Evolutionary conservation across 2,113 vertebrate genomes (phyloP), one percentile per base, ranked within the genome.

Genomic region (Stegastes partitus): DNA sequence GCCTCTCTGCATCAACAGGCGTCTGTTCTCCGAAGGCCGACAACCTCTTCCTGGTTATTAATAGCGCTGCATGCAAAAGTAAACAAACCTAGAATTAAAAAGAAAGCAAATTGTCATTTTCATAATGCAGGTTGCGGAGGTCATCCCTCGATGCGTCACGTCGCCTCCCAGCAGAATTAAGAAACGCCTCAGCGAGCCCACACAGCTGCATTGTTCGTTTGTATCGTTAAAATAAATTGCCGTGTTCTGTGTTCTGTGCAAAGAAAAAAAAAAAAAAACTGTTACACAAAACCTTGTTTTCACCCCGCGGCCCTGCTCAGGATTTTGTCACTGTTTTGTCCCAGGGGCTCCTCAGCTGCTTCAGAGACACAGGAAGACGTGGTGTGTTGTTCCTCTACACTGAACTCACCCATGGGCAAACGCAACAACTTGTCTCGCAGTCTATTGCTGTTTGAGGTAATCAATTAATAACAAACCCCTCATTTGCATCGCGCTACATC

Each of bases 191-290:
- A 74, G 73, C 53, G 28, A 82, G 72, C 89, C 44, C 21, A 58
- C 69, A 37, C 19, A 19, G 75, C 85, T 45, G 55, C 79, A 74
- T 79, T 77, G 83, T 79, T 89, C 31, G 72, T 82, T 88, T 59
- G 19, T 74, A 62, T 87, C 80, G 70, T 90, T 83, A 82, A 83
- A 90, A 88, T 83, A 83, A 88, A 89, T 79, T 66, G 71, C 76
- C 34, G 55, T 62, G 62, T 69, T 82, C 49, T 61, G 63, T 67
- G 64, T 66, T 86, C 64, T 84, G 78, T 82, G 72, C 15, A 44
- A 61, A 72, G 61, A 37, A 80, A 71, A 75, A 81, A 69, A 69
- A 58, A 58, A 74, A 74, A 31, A 23, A 28, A 34, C 0, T 8
- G 9, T 10, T 10, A 1, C 11, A 15, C 11, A 25, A 78, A 65